Evolutionary conservation across 2,113 vertebrate genomes (phyloP).

Genomic region (Paratilapia polleni): DNA sequence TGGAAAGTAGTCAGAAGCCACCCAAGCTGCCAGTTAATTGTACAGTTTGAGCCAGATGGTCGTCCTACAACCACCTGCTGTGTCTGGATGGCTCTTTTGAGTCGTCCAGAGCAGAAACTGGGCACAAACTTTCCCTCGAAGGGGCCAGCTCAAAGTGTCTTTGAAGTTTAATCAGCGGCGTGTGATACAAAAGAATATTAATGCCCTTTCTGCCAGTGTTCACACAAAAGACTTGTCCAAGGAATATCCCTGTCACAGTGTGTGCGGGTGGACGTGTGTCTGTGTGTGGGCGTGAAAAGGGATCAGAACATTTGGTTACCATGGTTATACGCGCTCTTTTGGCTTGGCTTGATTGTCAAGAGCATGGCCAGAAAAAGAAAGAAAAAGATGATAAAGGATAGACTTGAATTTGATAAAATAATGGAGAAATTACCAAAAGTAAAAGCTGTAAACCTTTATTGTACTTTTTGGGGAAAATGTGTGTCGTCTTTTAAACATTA

Average conservation of each 20-base stretch:
- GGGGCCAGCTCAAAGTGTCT: conserved; percentile 26
- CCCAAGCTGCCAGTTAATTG: not conserved
- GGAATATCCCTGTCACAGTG: conserved; percentile 37
- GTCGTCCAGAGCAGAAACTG: conserved; percentile 16
- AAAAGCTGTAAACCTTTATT: not conserved
- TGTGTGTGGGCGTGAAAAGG: conserved; percentile 61
- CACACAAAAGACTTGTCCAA: conserved; percentile 61
- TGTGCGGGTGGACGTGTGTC: conserved; percentile 13
- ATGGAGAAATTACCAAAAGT: not conserved
- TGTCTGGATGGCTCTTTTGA: conserved; percentile 28
- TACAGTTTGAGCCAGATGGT: conserved; percentile 41
- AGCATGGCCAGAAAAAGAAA: conserved; percentile 5
- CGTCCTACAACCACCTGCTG: not conserved
- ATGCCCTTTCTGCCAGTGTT: conserved; percentile 54
- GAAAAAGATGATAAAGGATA: not conserved
- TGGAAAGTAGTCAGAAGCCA: not conserved
- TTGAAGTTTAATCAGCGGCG: conserved; percentile 56
- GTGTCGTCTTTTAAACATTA: not conserved
- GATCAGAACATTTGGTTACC: conserved; percentile 60
- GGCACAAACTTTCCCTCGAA: conserved; percentile 6
- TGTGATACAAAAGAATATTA: conserved; percentile 77
- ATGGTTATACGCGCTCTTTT: conserved; percentile 70
- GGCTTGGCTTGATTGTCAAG: conserved; percentile 59
- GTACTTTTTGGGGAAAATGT: not conserved
- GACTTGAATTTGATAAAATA: not conserved